Base-by-base conservation (phyloP, 2,797 vertebrate genomes). In the Okamejei kenojei region DNA sequence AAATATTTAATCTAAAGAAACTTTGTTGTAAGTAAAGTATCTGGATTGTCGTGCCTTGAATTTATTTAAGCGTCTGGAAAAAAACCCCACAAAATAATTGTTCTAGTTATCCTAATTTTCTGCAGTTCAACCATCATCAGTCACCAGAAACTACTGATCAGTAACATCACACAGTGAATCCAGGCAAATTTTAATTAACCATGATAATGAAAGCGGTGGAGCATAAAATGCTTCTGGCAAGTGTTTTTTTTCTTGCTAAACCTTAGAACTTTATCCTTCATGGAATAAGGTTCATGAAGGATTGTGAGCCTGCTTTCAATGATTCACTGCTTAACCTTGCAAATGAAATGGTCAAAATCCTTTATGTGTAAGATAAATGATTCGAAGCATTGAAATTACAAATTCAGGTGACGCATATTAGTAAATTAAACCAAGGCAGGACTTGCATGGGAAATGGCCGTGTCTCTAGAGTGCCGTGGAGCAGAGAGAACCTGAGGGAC, bases 141-240 rank as follows among this genome's bases (percentile, higher is more conserved):
- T 54, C 38, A 74, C 26, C 71, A 74, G 90, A 58, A 45, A 26
- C 71, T 17, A 19, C 1, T 73, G 11, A 92, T n/a, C 73, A 58
- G 71, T n/a, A 38, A 54, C 0, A 10, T 54, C 38, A 54, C 21
- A 73, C 45, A 74, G 74, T 91, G 11, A 73, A 92, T 76, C 38
- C 26, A 92, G 90, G 35, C 11, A 92, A 76, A 23, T 76, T 74
- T 76, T 74, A 91, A 74, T 74, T 92, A 54, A 74, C 71, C 45
- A 10, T 68, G 71, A 29, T 91, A 91, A 92, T 92, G 71, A 29
- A 73, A 73, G 73, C 90, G 29, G 76, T 29, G 38, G n/a, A 58
- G 38, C 38, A 26, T 76, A 76, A 74, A 29, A 54, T 73, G 38
- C 45, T 76, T 38, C 26, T 54, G 23, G 90, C 13, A 13, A 74